Evolutionary conservation across 1,140 invertebrate species (phyloP), one percentile per base, ranked within the genome.

Genomic region (Riptortus pedestris): DNA sequence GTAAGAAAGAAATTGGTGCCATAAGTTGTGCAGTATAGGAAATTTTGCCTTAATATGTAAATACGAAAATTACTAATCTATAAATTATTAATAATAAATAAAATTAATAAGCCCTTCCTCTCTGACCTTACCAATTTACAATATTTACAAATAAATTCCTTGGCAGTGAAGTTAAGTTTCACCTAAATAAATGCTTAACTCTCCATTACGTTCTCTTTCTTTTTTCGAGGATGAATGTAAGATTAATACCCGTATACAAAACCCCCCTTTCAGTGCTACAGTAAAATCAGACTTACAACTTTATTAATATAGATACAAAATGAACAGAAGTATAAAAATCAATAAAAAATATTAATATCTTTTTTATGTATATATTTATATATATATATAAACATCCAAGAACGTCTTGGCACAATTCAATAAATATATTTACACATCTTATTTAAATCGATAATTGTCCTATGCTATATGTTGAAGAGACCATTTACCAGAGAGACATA

Each of bases 251-350:
- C n/a, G n/a, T n/a, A n/a, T n/a, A n/a, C n/a, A n/a, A n/a, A 38
- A 7, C 31, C 14, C 14, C 31, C 14, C 31, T 7, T 14, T 38
- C 31, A 38, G 31, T 38, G 14, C 31, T 38, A 38, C 31, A 7
- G 51, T 55, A 55, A 55, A 55, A 55, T 55, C 51, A 55, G 51
- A 55, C 51, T 55, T 55, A 55, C 51, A 55, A 55, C 51, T 55
- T 55, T 55, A 55, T 24, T 26, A 55, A 24, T 0, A 24, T 24
- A 24, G 22, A 55, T 47, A 20, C 18, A 7, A 55, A 26, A 55
- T 24, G 18, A 55, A 55, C 18, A 24, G 2, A 55, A 55, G 24
- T 55, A 55, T 26, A 55, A 55, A 55, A 55, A 55, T 24, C 3
- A 27, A 38, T 38, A 38, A 38, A 38, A 38, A 38, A 38, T 38